Percentiles rank a stretch among this genome's conserved stretches.
phyloP scores from a whole-genome alignment of 2,888 invertebrate genomes.

The Acrocyrtus sp. region DNA sequence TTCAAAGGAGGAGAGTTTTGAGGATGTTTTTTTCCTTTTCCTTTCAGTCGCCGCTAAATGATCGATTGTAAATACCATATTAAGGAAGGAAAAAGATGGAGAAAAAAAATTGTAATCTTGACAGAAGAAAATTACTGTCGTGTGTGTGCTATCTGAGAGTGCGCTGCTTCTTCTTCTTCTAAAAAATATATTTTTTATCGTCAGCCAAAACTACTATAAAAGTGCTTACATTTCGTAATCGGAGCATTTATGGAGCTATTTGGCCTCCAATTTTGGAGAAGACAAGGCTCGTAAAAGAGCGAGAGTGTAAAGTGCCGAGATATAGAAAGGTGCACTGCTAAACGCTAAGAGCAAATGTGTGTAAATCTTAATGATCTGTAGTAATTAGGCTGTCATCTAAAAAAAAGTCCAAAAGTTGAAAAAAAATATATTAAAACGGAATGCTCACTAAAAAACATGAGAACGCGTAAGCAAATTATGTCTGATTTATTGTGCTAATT shows the following conservation, averaged over 20 bases:
- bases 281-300: too few species aligned
- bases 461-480: background rate
- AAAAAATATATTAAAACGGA: too few species aligned
- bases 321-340: background rate
- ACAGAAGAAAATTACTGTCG: too few species aligned
- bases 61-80: background rate
- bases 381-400: background rate
- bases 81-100: background rate
- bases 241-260: background rate
- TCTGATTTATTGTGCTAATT: background rate
- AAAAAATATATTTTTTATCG: background rate
- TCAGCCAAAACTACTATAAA: background rate
- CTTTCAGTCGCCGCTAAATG: background rate
- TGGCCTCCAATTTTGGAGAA: background rate
- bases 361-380: background rate
- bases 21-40: too few species aligned
- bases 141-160: too few species aligned
- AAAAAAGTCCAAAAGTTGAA: too few species aligned
- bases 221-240: too few species aligned
- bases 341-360: background rate
- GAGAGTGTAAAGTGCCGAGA: too few species aligned
- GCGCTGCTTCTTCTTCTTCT: too few species aligned
- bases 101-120: too few species aligned
- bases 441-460: background rate
- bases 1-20: too few species aligned